Conservation (phyloP, 2,888 invertebrate species). For the Agonopterix heracliana region DNA sequence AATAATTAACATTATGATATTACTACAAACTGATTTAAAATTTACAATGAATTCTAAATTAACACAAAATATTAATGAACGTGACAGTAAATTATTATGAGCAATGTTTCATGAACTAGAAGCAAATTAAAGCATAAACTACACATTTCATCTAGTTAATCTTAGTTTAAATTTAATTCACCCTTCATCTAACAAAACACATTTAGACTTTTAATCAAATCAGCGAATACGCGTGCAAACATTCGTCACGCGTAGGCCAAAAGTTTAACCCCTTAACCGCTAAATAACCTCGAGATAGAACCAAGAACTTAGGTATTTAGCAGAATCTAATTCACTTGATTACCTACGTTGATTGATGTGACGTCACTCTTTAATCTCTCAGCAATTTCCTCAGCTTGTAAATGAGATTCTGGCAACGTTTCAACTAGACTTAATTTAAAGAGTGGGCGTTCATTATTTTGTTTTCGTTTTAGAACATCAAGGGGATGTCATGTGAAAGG, state of each 20-base stretch:
- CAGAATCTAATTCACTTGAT: conserved; percentile 12
- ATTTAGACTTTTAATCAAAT: too few relatives aligned
- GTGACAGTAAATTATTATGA: too few relatives aligned
- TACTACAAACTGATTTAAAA: too few relatives aligned
- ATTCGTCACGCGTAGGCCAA: not conserved
- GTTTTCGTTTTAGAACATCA: not conserved
- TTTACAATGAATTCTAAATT: too few relatives aligned
- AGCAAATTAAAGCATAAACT: too few relatives aligned
- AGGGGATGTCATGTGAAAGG: too few relatives aligned
- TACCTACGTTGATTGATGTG: conserved; percentile 39
- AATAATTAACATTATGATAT: too few relatives aligned
- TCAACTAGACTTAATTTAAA: conserved; percentile 8
- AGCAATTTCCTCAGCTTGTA: conserved; percentile 10
- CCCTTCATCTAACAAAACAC: too few relatives aligned
- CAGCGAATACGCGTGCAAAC: not conserved
- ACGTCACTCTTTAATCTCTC: conserved; percentile 22
- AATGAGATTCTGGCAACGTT: conserved; percentile 11
- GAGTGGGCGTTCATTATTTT: not conserved
- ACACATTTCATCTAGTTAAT: too few relatives aligned
- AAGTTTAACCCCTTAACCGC: not conserved
- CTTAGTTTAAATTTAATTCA: too few relatives aligned
- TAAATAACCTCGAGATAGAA: not conserved
- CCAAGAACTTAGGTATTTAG: conserved; percentile 6
- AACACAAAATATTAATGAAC: too few relatives aligned
- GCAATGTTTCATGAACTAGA: too few relatives aligned